Evolutionary conservation across 2,888 invertebrate genomes (phyloP).

Genomic region (Epsilonema sp.): DNA sequence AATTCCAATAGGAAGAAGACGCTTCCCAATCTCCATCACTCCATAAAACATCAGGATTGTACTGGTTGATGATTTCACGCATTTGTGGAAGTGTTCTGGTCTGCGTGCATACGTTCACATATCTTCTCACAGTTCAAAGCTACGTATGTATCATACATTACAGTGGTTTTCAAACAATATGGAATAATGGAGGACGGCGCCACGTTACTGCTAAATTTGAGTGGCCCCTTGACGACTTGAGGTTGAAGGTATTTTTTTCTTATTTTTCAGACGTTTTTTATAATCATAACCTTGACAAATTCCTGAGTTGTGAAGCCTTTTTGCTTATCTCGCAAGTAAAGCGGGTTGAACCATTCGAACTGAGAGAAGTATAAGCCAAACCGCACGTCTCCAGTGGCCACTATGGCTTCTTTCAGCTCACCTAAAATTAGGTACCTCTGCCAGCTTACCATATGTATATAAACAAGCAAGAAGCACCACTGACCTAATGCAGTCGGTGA

Average conservation of each 20-base stretch:
- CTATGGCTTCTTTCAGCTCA: conserved; percentile 11
- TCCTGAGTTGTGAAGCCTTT: conserved; percentile 10
- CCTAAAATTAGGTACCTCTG: no score
- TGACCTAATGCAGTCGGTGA: background rate
- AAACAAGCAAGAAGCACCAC: no score
- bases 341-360: conserved; percentile 26
- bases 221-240: background rate
- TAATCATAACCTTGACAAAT: no score
- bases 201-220: no score
- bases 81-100: conserved; percentile 42
- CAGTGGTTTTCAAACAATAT: no score
- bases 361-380: conserved; percentile 28
- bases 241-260: background rate
- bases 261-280: no score
- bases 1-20: conserved; percentile 30
- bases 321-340: conserved; percentile 17
- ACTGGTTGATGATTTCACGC: conserved; percentile 39
- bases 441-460: no score
- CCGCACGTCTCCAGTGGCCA: conserved; percentile 14
- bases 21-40: conserved; percentile 29
- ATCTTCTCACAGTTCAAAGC: no score
- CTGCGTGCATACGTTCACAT: conserved; percentile 12
- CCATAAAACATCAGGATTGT: conserved; percentile 31
- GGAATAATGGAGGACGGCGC: no score
- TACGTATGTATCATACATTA: no score